phyloP scores from a whole-genome alignment of 2,113 vertebrate genomes.

The Xerus inauris region DNA sequence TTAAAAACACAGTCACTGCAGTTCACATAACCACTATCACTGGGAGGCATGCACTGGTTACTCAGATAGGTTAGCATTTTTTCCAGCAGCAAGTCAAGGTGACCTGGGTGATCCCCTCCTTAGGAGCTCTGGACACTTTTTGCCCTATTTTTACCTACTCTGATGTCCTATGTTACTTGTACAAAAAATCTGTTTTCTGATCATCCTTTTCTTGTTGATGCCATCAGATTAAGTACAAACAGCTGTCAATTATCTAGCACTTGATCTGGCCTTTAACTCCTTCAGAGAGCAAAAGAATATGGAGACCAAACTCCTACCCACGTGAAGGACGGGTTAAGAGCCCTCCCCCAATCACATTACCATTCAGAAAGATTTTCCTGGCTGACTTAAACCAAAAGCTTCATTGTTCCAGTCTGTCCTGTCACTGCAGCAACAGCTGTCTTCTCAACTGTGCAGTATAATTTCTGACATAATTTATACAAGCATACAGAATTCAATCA shows the following conservation, averaged over 20 bases:
- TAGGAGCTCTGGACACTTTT: not conserved
- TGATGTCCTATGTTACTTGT: not conserved
- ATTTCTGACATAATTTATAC: constrained; percentile 71
- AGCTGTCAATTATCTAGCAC: constrained; percentile 10
- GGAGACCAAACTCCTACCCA: constrained; percentile 37
- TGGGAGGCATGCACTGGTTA: not conserved
- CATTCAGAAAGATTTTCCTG: constrained; percentile 51
- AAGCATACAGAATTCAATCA: constrained; percentile 72
- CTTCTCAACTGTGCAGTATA: constrained; percentile 57
- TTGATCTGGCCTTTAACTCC: constrained; percentile 51
- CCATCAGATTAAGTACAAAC: constrained; percentile 9
- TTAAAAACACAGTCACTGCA: not conserved
- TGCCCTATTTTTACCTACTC: not conserved
- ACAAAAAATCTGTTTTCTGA: constrained; percentile 30
- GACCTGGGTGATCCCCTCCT: not conserved
- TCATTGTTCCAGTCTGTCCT: constrained; percentile 61
- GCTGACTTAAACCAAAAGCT: constrained; percentile 63
- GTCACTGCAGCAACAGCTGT: constrained; percentile 67
- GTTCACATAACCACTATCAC: not conserved
- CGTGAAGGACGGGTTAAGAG: not conserved
- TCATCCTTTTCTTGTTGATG: not conserved
- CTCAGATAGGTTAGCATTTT: not conserved
- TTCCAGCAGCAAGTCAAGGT: not conserved
- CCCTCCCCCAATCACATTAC: constrained; percentile 26
- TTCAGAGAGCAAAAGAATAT: constrained; percentile 33